phyloP scores from a whole-genome alignment of 2,888 invertebrate genomes.

The Homarus gammarus region DNA sequence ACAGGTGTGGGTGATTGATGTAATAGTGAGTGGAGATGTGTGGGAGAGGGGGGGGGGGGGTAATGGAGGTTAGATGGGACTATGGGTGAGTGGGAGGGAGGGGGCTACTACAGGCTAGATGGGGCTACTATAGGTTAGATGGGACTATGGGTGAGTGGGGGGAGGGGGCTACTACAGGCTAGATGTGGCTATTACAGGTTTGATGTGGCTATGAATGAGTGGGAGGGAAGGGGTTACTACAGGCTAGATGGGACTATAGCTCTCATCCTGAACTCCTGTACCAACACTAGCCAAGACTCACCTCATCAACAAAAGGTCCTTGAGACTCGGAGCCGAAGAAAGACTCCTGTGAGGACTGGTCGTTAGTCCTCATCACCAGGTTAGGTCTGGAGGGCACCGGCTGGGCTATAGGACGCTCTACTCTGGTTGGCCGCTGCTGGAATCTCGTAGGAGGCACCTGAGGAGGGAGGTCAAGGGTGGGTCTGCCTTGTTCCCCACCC shows the following conservation, averaged over 20 bases:
- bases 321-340: constrained; percentile 35
- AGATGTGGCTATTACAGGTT: no score
- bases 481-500: neutral
- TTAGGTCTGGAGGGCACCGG: constrained; percentile 55
- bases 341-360: constrained; percentile 3
- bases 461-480: constrained; percentile 33
- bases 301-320: constrained; percentile 44
- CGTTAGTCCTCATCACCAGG: constrained; percentile 49
- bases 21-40: no score
- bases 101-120: no score
- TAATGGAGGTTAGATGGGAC: neutral
- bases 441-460: constrained; percentile 30
- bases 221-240: neutral
- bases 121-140: no score
- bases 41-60: neutral
- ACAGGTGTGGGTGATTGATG: no score
- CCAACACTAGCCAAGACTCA: neutral
- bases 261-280: no score
- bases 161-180: no score
- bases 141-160: neutral
- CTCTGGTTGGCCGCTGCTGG: constrained; percentile 38
- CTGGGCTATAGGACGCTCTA: constrained; percentile 47
- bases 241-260: neutral
- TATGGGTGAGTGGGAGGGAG: neutral
- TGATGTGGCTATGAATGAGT: neutral